These are phyloP conservation scores for Zhuqinia jingwanae DNA, from an alignment of 2,888 invertebrate genomes.

Conservation along the genomic window DNA sequence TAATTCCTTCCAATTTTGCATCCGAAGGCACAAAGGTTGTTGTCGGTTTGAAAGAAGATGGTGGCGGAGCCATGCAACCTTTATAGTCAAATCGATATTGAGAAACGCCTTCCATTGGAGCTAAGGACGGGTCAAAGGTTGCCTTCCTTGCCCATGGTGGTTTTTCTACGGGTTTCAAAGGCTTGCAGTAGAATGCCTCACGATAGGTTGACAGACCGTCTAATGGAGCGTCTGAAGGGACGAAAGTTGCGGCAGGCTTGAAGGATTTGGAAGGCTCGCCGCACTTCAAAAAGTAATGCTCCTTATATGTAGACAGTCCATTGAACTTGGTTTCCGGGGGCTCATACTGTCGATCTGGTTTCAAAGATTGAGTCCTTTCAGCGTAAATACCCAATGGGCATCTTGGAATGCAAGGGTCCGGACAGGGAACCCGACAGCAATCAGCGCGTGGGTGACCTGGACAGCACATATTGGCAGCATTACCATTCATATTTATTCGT, in stretches of 20 bases:
- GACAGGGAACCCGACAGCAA: conserved; percentile 71
- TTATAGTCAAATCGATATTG: conserved; percentile 73
- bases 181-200: conserved; percentile 64
- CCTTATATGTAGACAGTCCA: conserved; percentile 66
- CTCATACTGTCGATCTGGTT: conserved; percentile 71
- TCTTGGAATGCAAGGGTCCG: conserved; percentile 53
- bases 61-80: conserved; percentile 69
- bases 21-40: conserved; percentile 68
- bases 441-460: conserved; percentile 71
- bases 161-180: conserved; percentile 36
- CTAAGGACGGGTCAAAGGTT: conserved; percentile 65
- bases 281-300: conserved; percentile 73
- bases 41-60: conserved; percentile 59
- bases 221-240: conserved; percentile 69
- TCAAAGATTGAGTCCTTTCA: conserved; percentile 60
- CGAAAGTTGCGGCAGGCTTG: conserved; percentile 67
- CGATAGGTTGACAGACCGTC: conserved; percentile 73
- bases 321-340: conserved; percentile 66
- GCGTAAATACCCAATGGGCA: conserved; percentile 73
- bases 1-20: conserved; percentile 71
- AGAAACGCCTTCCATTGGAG: conserved; percentile 71
- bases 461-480: conserved; percentile 60
- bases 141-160: conserved; percentile 62
- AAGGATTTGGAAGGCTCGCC: conserved; percentile 63
- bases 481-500: conserved; percentile 45